phyloP scores from a whole-genome alignment of 2,888 invertebrate species.

The Philereme vetulata region DNA sequence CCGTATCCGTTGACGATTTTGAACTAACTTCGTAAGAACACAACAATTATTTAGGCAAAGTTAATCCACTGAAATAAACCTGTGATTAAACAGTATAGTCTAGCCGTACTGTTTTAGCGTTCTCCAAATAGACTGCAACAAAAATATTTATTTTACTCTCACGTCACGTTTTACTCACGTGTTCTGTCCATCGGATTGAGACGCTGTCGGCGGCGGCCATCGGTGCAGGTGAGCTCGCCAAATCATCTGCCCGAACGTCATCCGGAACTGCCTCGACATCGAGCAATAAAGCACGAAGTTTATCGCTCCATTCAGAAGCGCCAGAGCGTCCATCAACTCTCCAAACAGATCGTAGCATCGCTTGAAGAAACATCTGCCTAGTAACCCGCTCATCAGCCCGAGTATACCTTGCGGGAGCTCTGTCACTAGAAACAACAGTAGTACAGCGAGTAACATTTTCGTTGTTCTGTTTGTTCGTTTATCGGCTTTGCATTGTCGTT shows the following conservation, averaged over 20 bases:
- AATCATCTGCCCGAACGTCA: slow-evolving; percentile 77
- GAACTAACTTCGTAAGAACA: background rate
- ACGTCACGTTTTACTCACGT: slow-evolving; percentile 77
- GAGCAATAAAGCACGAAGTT: slow-evolving; percentile 97
- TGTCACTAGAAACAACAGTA: slow-evolving; percentile 93
- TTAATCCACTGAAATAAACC: slow-evolving; percentile 9
- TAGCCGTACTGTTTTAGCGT: slow-evolving; percentile 28
- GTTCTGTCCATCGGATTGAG: slow-evolving; percentile 85
- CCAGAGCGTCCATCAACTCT: slow-evolving; percentile 95
- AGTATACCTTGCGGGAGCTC: slow-evolving; percentile 93
- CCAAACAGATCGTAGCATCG: slow-evolving; percentile 92
- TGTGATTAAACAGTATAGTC: slow-evolving; percentile 8
- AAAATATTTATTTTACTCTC: slow-evolving; percentile 37
- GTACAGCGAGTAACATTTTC: slow-evolving; percentile 93
- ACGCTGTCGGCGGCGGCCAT: slow-evolving; percentile 77
- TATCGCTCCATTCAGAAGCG: slow-evolving; percentile 95
- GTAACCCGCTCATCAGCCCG: slow-evolving; percentile 67
- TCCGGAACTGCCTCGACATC: slow-evolving; percentile 96
- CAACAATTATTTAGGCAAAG: background rate
- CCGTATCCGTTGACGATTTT: background rate
- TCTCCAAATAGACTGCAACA: slow-evolving; percentile 33
- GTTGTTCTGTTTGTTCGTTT: slow-evolving; percentile 90
- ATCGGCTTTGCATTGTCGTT: slow-evolving; percentile 72
- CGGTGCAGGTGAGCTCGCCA: slow-evolving; percentile 73
- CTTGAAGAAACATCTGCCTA: slow-evolving; percentile 88